These are phyloP conservation scores for Exephanes ischioxanthus DNA, from an alignment of 2,888 invertebrate genomes.

Conservation along the genomic window DNA sequence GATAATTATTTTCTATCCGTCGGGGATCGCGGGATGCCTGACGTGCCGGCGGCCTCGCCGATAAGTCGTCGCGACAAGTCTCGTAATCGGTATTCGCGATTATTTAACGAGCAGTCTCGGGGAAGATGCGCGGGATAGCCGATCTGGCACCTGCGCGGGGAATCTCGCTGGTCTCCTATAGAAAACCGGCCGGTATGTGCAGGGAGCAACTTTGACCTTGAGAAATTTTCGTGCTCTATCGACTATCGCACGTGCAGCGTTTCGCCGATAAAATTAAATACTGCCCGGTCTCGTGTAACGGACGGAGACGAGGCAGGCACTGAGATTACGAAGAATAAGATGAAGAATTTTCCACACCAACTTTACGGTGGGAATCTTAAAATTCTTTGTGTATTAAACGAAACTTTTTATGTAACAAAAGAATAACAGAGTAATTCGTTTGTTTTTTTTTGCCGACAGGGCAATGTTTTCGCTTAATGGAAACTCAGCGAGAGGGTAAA, in stretches of 20 bases:
- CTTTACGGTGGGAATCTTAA: too few species aligned
- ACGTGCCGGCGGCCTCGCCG: slow-evolving; percentile 13
- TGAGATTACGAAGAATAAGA: neutral
- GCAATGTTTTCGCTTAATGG: too few species aligned
- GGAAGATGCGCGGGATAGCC: slow-evolving; percentile 1
- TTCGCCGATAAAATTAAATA: slow-evolving; percentile 55
- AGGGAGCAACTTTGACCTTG: slow-evolving; percentile 56
- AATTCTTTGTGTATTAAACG: too few species aligned
- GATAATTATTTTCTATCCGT: slow-evolving; percentile 34
- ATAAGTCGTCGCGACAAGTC: slow-evolving; percentile 50
- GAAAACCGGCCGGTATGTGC: slow-evolving; percentile 53
- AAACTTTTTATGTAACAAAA: too few species aligned
- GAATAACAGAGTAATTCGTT: too few species aligned
- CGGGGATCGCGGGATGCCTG: neutral
- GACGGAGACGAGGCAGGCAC: neutral
- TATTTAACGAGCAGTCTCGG: slow-evolving; percentile 45
- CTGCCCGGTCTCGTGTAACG: slow-evolving; percentile 30
- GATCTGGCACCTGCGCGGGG: neutral
- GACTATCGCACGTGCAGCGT: slow-evolving; percentile 39
- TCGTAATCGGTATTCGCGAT: slow-evolving; percentile 63
- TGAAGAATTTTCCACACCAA: neutral
- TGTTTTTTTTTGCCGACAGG: too few species aligned
- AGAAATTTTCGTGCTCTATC: slow-evolving; percentile 14
- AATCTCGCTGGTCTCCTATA: neutral
- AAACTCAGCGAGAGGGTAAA: too few species aligned